A percentile compares a stretch with the other conserved stretches of the same genome.
Evolutionary conservation across 2,113 vertebrate genomes (phyloP).

Genomic region (Aythya baeri): DNA sequence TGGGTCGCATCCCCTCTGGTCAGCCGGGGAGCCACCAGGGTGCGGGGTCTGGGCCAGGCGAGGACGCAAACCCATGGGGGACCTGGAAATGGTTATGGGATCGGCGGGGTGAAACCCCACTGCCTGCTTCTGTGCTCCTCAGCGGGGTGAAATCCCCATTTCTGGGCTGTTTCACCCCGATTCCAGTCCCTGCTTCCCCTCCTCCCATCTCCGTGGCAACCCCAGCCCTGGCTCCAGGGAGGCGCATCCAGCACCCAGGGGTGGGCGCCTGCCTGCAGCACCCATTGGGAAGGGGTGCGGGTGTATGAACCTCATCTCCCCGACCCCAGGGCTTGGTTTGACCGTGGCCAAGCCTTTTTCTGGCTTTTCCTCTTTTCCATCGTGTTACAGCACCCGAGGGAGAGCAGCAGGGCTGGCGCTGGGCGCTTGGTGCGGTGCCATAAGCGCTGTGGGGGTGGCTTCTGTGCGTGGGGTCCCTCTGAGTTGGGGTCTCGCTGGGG

Average conservation of each 20-base stretch:
- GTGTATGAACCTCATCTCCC: accelerated
- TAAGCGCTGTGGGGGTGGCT: background rate
- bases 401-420: background rate
- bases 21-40: accelerated
- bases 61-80: background rate
- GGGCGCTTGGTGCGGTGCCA: background rate
- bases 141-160: background rate
- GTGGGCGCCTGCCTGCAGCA: background rate
- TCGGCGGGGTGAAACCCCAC: background rate
- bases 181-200: background rate
- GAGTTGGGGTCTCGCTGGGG: background rate
- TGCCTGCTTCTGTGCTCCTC: accelerated
- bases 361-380: accelerated
- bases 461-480: background rate
- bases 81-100: background rate
- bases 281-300: background rate
- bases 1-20: accelerated
- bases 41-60: background rate
- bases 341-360: accelerated
- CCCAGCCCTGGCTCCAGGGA: background rate
- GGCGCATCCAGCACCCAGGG: background rate
- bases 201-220: slow-evolving; percentile 58
- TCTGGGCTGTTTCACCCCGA: accelerated
- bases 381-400: accelerated
- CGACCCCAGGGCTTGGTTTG: background rate